A percentile compares a stretch with the other conserved stretches of the same genome.
Evolutionary conservation across 2,113 vertebrate genomes (phyloP).

Genomic region (Cyanoramphus novaezelandiae): DNA sequence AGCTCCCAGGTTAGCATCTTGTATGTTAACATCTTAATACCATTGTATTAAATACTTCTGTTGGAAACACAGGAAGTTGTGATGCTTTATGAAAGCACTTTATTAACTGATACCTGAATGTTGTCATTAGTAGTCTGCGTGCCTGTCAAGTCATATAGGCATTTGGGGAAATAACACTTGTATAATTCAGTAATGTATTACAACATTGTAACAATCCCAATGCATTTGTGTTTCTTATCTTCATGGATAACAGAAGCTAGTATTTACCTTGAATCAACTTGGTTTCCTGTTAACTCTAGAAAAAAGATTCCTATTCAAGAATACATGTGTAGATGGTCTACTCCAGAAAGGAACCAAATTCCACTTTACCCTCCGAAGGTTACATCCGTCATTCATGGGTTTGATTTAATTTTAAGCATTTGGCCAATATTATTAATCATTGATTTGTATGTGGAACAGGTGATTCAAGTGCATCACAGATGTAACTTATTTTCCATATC

Average conservation of each 20-base stretch:
- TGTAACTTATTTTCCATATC: neutral
- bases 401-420: neutral
- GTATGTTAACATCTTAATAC: neutral
- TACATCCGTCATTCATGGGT: neutral
- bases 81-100: slow-evolving; percentile 35
- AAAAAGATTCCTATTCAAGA: neutral
- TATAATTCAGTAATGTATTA: neutral
- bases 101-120: neutral
- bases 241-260: neutral
- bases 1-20: neutral
- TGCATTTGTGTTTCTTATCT: slow-evolving; percentile 3
- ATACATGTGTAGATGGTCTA: neutral
- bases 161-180: slow-evolving; percentile 4
- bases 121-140: neutral
- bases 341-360: neutral
- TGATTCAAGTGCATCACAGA: neutral
- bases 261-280: neutral
- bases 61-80: slow-evolving; percentile 7
- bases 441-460: neutral
- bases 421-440: neutral
- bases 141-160: neutral
- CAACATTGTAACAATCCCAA: neutral
- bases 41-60: neutral
- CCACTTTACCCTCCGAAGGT: neutral
- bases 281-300: neutral